Evolutionary conservation across 2,888 invertebrate genomes (phyloP), one percentile per base, ranked within the genome.

Genomic region (Scotopteryx bipunctaria): DNA sequence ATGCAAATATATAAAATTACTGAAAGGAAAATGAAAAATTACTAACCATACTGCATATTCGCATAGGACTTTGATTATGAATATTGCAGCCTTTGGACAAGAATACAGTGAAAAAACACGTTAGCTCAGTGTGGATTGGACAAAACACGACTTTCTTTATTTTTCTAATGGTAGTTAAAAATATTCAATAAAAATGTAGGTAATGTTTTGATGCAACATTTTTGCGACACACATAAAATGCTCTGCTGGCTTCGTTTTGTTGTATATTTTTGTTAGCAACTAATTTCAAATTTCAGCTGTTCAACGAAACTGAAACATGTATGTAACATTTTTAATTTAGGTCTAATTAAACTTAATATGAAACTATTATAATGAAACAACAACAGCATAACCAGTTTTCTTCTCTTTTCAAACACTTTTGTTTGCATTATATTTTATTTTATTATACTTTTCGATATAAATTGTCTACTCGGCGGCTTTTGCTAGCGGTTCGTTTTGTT

Each of bases 341-440:
- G 15, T 16, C 9, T 15, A 25, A 9, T n/a, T 9, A 38, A 8
- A 19, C 9, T 16, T 21, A 16, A 1, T 33, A 19, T n/a, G n/a
- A 4, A 19, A 19, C 2, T 5, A 36, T 25, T 23, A 13, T 13
- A 14, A 21, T 6, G 19, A 21, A 36, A 25, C 14, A 41, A 21
- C 41, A 19, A 29, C 29, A 8, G 17, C 4, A 15, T 31, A 31
- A 13, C 29, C 31, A 5, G 31, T 32, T 14, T 42, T 19, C 11
- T 42, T 21, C 2, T 25, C 11, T n/a, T 35, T 21, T 31, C n/a
- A 35, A 44, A 35, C 33, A 27, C n/a, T n/a, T n/a, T 31, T 36
- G 36, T 31, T 49, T 49, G 27, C 35, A 29, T 36, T 25, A 21
- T 48, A 36, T 37, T 49, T 42, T 23, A 3, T 43, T 43, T 40